phyloP scores from a whole-genome alignment of 2,797 vertebrate genomes.

The Enteromius mattozi region DNA sequence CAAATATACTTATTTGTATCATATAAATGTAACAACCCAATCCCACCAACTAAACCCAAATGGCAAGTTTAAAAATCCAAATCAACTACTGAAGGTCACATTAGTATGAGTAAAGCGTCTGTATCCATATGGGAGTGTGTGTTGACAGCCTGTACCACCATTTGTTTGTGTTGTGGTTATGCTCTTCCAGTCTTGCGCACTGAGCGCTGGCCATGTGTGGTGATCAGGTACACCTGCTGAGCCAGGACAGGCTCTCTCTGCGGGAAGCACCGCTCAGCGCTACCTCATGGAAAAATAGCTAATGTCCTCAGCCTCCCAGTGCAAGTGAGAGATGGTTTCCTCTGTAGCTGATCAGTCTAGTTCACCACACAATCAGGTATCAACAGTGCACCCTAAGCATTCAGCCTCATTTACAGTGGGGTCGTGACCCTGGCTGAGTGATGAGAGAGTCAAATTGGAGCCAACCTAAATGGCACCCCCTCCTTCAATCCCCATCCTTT shows the following conservation, averaged over 20 bases:
- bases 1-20: neutral
- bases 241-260: slow-evolving; percentile 52
- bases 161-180: slow-evolving; percentile 49
- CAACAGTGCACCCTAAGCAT: slow-evolving; percentile 45
- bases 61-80: neutral
- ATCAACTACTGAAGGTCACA: neutral
- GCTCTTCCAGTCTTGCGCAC: slow-evolving; percentile 49
- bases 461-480: slow-evolving; percentile 69
- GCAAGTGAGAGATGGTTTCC: slow-evolving; percentile 40
- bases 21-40: neutral
- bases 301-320: slow-evolving; percentile 50
- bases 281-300: slow-evolving; percentile 52
- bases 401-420: slow-evolving; percentile 76
- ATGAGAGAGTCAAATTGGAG: slow-evolving; percentile 72
- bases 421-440: slow-evolving; percentile 76
- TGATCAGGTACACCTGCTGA: slow-evolving; percentile 55
- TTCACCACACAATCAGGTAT: slow-evolving; percentile 56
- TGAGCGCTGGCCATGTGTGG: neutral
- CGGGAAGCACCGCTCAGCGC: slow-evolving; percentile 29
- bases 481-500: slow-evolving; percentile 22
- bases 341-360: slow-evolving; percentile 44
- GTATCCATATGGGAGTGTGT: slow-evolving; percentile 53
- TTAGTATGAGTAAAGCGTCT: slow-evolving; percentile 21
- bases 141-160: slow-evolving; percentile 56
- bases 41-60: neutral